Conservation (phyloP, 2,797 vertebrate species). For the Neoniphon sammara region DNA sequence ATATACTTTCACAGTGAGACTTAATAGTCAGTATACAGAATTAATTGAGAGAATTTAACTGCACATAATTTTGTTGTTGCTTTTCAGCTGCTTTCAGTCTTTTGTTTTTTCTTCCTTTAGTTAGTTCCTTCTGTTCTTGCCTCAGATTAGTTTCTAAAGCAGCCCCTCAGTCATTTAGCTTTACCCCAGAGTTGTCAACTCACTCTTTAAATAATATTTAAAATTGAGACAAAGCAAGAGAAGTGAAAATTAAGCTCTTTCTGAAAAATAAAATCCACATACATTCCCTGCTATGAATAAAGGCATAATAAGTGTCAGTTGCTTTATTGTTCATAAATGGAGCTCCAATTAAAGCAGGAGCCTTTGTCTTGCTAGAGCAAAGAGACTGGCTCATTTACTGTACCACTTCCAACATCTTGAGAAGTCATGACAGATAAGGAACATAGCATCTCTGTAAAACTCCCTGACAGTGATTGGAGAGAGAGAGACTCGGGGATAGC, state of each 20-base stretch:
- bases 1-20: neutral
- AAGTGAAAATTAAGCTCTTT: slow-evolving; percentile 56
- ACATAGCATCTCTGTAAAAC: slow-evolving; percentile 63
- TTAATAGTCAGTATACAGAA: neutral
- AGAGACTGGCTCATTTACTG: slow-evolving; percentile 74
- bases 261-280: slow-evolving; percentile 65
- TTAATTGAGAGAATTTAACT: slow-evolving; percentile 9
- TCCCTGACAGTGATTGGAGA: slow-evolving; percentile 62
- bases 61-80: neutral
- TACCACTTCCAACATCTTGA: slow-evolving; percentile 61
- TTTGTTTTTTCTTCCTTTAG: slow-evolving; percentile 19
- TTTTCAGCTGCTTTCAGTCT: slow-evolving; percentile 28
- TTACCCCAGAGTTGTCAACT: slow-evolving; percentile 32
- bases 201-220: slow-evolving; percentile 37
- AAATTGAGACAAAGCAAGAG: slow-evolving; percentile 48
- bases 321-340: slow-evolving; percentile 68
- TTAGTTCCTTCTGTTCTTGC: slow-evolving; percentile 28
- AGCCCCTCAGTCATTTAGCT: slow-evolving; percentile 48
- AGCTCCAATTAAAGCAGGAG: slow-evolving; percentile 76
- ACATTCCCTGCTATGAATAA: slow-evolving; percentile 59
- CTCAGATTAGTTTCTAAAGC: slow-evolving; percentile 35
- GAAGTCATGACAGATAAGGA: slow-evolving; percentile 76
- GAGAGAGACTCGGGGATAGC: slow-evolving; percentile 57
- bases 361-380: slow-evolving; percentile 70
- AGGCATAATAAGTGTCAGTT: slow-evolving; percentile 62